A percentile compares a stretch with the other conserved stretches of the same genome.
phyloP scores from a whole-genome alignment of 2,888 invertebrate species.

The Dicycla oo region DNA sequence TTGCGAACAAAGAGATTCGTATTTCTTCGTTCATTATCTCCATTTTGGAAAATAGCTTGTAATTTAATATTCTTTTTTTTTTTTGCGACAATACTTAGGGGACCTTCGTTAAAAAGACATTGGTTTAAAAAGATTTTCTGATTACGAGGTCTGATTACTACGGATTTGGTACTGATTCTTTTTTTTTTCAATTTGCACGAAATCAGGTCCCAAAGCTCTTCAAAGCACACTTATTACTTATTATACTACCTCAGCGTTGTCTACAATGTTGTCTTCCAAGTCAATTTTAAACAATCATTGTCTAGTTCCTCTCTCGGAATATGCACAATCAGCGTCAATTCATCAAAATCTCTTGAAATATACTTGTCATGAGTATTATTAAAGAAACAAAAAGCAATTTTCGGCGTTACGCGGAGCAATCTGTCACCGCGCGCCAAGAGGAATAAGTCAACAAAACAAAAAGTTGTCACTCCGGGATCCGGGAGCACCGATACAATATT shows the following conservation, averaged over 20 bases:
- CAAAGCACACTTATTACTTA: conserved; percentile 12
- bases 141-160: conserved; percentile 41
- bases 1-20: conserved; percentile 73
- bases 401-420: conserved; percentile 61
- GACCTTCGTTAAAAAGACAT: conserved; percentile 64
- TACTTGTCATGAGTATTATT: conserved; percentile 69
- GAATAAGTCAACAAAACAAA: conserved; percentile 73
- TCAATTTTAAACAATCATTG: conserved; percentile 22
- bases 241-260: conserved; percentile 1
- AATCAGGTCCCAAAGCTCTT: conserved; percentile 1
- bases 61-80: conserved; percentile 62
- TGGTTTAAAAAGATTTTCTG: conserved; percentile 57
- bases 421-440: conserved; percentile 62
- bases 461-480: conserved; percentile 61
- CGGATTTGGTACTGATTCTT: conserved; percentile 22
- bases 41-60: conserved; percentile 66
- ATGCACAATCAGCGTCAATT: conserved; percentile 60
- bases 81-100: conserved; percentile 59
- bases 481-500: conserved; percentile 44
- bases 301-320: conserved; percentile 23
- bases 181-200: conserved; percentile 37
- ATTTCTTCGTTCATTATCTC: conserved; percentile 76
- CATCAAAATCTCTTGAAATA: conserved; percentile 64
- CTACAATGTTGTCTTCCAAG: neutral
- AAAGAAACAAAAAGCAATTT: conserved; percentile 70